A percentile compares a stretch with the other conserved stretches of the same genome.
Evolutionary conservation across 2,888 invertebrate species (phyloP).

Genomic region (Pollenia griseotomentosa): DNA sequence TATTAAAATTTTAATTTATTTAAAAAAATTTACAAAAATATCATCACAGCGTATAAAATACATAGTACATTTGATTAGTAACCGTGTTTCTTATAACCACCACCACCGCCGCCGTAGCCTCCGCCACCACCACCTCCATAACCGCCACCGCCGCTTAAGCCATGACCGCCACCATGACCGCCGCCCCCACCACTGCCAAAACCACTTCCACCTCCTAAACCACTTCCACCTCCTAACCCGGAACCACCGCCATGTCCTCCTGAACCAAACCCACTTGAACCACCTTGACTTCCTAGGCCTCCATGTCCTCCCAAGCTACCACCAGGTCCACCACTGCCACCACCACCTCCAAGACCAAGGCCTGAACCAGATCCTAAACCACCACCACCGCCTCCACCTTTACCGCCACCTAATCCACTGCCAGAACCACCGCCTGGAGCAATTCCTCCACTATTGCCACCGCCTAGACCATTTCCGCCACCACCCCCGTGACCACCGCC

Average conservation of each 20-base stretch:
- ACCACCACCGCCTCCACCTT: constrained; percentile 8
- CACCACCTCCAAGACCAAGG: constrained; percentile 14
- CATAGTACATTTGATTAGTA: constrained; percentile 55
- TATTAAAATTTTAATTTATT: constrained; percentile 20
- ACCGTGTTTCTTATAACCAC: constrained; percentile 70
- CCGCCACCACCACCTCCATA: constrained; percentile 51
- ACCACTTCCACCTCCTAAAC: constrained; percentile 17
- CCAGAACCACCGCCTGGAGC: constrained; percentile 24
- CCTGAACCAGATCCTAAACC: constrained; percentile 15
- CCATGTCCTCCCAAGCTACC: constrained; percentile 24
- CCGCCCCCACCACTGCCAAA: constrained; percentile 34
- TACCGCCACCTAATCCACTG: constrained; percentile 14
- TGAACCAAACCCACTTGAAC: constrained; percentile 36
- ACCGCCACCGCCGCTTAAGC: constrained; percentile 43
- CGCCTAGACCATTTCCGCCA: constrained; percentile 15
- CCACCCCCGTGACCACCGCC: constrained; percentile 26
- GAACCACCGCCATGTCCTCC: constrained; percentile 40
- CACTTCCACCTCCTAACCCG: constrained; percentile 29
- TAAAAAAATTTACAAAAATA: constrained; percentile 19
- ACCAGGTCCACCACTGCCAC: constrained; percentile 25
- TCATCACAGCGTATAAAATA: constrained; percentile 59
- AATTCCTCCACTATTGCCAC: constrained; percentile 23
- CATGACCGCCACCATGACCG: constrained; percentile 51
- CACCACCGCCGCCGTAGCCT: constrained; percentile 47
- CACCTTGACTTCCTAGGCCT: constrained; percentile 33